These are phyloP conservation scores for Ruditapes philippinarum DNA, from an alignment of 1,140 invertebrate genomes.

Conservation along the genomic window DNA sequence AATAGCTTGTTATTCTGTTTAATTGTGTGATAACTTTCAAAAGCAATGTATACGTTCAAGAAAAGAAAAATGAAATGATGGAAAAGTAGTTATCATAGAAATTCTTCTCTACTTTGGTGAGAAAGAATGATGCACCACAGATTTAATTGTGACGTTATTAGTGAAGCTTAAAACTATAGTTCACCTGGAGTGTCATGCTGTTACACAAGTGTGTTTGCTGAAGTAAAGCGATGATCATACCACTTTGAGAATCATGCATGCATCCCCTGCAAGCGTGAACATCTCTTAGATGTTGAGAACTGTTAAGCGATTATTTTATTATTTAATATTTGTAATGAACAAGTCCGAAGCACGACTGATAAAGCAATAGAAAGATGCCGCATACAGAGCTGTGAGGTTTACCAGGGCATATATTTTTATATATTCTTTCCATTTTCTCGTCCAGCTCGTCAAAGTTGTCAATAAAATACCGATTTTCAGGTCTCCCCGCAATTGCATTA, in stretches of 20 bases:
- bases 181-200: neutral
- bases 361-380: slow-evolving; percentile 10
- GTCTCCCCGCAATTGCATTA: slow-evolving; percentile 70
- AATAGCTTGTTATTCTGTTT: too few relatives aligned
- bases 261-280: neutral
- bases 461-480: slow-evolving; percentile 69
- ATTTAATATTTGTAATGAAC: neutral
- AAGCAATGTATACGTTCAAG: too few relatives aligned
- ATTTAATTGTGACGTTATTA: neutral
- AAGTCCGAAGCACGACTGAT: neutral
- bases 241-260: neutral
- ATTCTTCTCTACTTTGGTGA: too few relatives aligned
- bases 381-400: slow-evolving; percentile 25
- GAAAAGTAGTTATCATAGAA: too few relatives aligned
- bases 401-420: slow-evolving; percentile 63
- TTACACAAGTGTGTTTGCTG: neutral
- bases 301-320: neutral
- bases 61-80: too few relatives aligned
- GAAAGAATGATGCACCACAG: too few relatives aligned
- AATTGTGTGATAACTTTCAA: too few relatives aligned
- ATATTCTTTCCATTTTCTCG: slow-evolving; percentile 51
- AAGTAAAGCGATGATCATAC: neutral
- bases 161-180: neutral
- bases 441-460: slow-evolving; percentile 71
- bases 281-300: neutral